Conservation (phyloP, 2,113 vertebrate species). For the Melanostigma gelatinosum region DNA sequence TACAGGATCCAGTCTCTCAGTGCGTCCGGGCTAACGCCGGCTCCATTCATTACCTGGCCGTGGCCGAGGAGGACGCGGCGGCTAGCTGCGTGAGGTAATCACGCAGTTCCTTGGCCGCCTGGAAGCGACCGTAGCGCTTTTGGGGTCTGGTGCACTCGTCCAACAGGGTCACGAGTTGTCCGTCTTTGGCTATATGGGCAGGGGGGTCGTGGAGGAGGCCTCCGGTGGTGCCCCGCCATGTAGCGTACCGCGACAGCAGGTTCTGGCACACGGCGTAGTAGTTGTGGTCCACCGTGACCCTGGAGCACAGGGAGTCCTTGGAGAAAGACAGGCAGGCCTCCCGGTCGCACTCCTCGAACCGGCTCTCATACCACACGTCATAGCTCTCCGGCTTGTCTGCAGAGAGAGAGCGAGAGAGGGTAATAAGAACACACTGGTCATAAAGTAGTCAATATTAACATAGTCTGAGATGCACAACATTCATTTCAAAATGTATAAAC, state of each 20-base stretch:
- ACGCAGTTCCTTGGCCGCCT: slow-evolving; percentile 93
- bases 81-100: slow-evolving; percentile 93
- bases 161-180: slow-evolving; percentile 91
- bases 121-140: slow-evolving; percentile 92
- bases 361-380: slow-evolving; percentile 98
- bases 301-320: slow-evolving; percentile 95
- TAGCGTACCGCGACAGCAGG: slow-evolving; percentile 94
- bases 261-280: slow-evolving; percentile 99
- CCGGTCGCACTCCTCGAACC: slow-evolving; percentile 96
- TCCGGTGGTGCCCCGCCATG: slow-evolving; percentile 95
- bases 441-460: slow-evolving; percentile 42
- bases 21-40: slow-evolving; percentile 64
- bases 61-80: slow-evolving; percentile 74
- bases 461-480: background rate
- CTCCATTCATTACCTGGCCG: slow-evolving; percentile 90
- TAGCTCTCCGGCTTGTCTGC: slow-evolving; percentile 97
- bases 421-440: slow-evolving; percentile 32
- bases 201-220: slow-evolving; percentile 97
- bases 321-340: slow-evolving; percentile 99
- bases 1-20: slow-evolving; percentile 55
- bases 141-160: slow-evolving; percentile 97
- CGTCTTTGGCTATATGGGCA: slow-evolving; percentile 91
- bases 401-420: slow-evolving; percentile 48
- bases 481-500: slow-evolving; percentile 29
- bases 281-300: slow-evolving; percentile 98